These are phyloP conservation scores for Cheilosia soror DNA, from an alignment of 2,888 invertebrate species.

Conservation along the genomic window DNA sequence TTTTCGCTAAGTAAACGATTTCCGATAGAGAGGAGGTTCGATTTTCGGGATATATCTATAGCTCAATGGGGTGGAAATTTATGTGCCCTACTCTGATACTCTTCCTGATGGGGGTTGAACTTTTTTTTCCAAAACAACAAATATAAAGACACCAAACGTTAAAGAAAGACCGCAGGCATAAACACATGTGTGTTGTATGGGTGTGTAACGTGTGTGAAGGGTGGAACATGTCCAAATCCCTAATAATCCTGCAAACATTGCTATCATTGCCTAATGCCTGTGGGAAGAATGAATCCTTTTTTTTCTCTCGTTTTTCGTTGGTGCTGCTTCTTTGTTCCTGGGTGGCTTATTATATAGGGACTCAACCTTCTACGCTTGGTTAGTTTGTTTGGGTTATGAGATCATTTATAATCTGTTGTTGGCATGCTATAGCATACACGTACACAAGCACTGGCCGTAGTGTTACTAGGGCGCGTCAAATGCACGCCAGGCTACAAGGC, in stretches of 20 bases:
- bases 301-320: slow-evolving; percentile 10
- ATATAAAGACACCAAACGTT: not conserved
- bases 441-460: not conserved
- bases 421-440: slow-evolving; percentile 63
- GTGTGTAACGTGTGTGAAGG: slow-evolving; percentile 57
- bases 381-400: slow-evolving; percentile 74
- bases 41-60: slow-evolving; percentile 57
- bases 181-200: slow-evolving; percentile 30
- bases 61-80: slow-evolving; percentile 74
- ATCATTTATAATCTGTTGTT: slow-evolving; percentile 75
- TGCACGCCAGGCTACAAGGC: slow-evolving; percentile 53
- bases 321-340: slow-evolving; percentile 60
- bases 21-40: slow-evolving; percentile 75
- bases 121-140: slow-evolving; percentile 5
- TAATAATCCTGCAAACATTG: slow-evolving; percentile 75
- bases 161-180: slow-evolving; percentile 44
- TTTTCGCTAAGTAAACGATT: slow-evolving; percentile 75
- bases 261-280: slow-evolving; percentile 75
- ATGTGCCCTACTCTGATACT: slow-evolving; percentile 38
- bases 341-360: slow-evolving; percentile 67
- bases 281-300: slow-evolving; percentile 76
- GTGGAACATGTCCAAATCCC: slow-evolving; percentile 75
- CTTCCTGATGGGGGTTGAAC: slow-evolving; percentile 50
- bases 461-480: slow-evolving; percentile 58
- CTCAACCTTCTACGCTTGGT: slow-evolving; percentile 69